A percentile compares a stretch with the other conserved stretches of the same genome.
Evolutionary conservation across 92 coral and sea anemone species (phyloP).

Genomic region (Phenganax stokvisi): DNA sequence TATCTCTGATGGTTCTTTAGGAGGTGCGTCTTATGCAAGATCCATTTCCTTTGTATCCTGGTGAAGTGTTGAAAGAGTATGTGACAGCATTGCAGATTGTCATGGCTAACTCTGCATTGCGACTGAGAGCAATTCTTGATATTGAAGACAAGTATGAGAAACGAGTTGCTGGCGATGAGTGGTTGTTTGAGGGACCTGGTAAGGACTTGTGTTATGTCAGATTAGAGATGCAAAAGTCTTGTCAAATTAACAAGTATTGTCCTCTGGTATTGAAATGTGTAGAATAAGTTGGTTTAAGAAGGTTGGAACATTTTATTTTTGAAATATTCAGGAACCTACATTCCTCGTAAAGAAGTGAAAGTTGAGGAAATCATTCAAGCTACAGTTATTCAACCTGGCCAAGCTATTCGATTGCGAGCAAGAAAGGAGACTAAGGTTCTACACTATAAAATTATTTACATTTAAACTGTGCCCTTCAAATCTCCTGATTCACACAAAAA

Average conservation of each 20-base stretch:
- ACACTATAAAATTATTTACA: not conserved
- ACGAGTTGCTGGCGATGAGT: conserved; percentile 97
- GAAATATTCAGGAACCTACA: conserved; percentile 63
- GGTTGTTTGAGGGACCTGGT: conserved; percentile 99
- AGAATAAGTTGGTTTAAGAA: not conserved
- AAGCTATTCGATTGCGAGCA: conserved; percentile 90
- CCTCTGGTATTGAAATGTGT: not conserved
- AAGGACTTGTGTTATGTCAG: not conserved
- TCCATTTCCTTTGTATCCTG: conserved; percentile 98
- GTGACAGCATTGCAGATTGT: conserved; percentile 72
- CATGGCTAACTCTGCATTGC: conserved; percentile 83
- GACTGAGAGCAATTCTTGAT: conserved; percentile 82
- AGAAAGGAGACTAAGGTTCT: conserved; percentile 91
- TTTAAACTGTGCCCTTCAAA: not conserved
- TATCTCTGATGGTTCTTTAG: conserved; percentile 36
- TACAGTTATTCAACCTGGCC: conserved; percentile 86
- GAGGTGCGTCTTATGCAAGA: conserved; percentile 96
- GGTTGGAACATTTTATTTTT: not conserved
- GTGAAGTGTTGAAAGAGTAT: conserved; percentile 68
- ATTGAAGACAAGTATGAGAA: conserved; percentile 86
- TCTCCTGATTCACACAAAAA: not conserved
- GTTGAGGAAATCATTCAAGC: conserved; percentile 86
- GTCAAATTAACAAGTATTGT: not conserved
- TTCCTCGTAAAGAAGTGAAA: conserved; percentile 93
- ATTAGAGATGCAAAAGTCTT: no score